Evolutionary conservation across 2,113 vertebrate species (phyloP), one percentile per base, ranked within the genome.

Genomic region (Furnarius figulus): DNA sequence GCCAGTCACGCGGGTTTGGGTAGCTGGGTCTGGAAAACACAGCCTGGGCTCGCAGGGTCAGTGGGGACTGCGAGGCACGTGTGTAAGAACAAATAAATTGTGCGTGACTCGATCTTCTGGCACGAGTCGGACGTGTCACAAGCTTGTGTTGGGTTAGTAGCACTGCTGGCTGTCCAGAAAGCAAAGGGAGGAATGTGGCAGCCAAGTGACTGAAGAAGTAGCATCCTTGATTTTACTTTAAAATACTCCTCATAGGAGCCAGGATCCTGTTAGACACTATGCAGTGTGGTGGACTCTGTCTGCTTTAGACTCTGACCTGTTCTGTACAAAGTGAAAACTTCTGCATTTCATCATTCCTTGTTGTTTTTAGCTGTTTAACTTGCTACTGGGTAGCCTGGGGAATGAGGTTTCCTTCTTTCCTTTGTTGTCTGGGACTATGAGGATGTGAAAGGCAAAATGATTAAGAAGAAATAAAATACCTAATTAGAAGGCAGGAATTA

Each of bases 361-460:
- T 47, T 78, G 21, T 19, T 55, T 92, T 67, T 40, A 92, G 27
- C 22, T 5, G 5, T 62, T 72, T 83, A 77, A 67, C 18, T 85
- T 0, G 0, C 7, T 14, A 4, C 14, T 65, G 49, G 22, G 31
- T 65, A 23, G 24, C 24, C 24, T 50, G 28, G 8, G 9, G 21
- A 42, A 15, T 8, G 27, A 78, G 35, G 21, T 93, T 20, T 39
- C 13, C 8, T 66, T 80, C 24, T 84, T 19, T 59, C 12, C 5
- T 42, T 12, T 8, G 0, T 44, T 72, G 42, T 33, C 46, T 4
- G 30, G 24, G 52, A 33, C 15, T 53, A 2, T 28, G 40, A 79
- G 78, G 14, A 25, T 12, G 3, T 73, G n/a, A 68, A 76, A 55
- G 39, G 7, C 14, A 63, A 52, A 50, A 74, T 24, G 63, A 59